These are phyloP conservation scores for Leptura quadrifasciata DNA, from an alignment of 2,888 invertebrate genomes.

Conservation along the genomic window DNA sequence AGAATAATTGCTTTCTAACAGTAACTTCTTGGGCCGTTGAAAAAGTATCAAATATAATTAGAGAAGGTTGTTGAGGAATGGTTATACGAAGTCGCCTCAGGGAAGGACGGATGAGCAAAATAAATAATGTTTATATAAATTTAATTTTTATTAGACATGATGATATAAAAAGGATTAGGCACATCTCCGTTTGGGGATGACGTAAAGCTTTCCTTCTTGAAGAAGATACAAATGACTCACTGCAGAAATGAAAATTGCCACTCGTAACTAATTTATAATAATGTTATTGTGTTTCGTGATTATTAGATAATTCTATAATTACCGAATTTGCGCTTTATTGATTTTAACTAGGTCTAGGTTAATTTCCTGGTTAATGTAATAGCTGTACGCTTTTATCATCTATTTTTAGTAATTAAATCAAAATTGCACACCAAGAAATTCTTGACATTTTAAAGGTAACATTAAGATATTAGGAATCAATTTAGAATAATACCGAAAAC, in stretches of 20 bases:
- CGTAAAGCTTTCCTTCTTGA: conserved; percentile 30
- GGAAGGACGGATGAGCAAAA: conserved; percentile 46
- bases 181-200: conserved; percentile 39
- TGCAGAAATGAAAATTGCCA: not conserved
- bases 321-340: not conserved
- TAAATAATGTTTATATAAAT: conserved; percentile 48
- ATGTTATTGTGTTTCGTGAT: not conserved
- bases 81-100: conserved; percentile 33
- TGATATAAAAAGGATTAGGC: conserved; percentile 16
- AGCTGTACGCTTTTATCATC: not conserved
- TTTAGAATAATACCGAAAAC: not conserved
- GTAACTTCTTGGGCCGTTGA: conserved; percentile 41
- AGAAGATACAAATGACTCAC: conserved; percentile 14
- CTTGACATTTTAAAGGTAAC: not conserved
- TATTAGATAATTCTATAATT: not conserved
- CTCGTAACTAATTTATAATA: not conserved
- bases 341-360: conserved; percentile 19
- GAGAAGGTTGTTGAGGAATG: conserved; percentile 33
- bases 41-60: conserved; percentile 34
- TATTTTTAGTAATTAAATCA: not conserved
- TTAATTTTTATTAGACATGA: conserved; percentile 42
- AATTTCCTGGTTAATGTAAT: not conserved
- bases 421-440: too few species aligned
- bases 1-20: conserved; percentile 54
- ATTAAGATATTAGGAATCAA: not conserved